Evolutionary conservation across 2,797 vertebrate species (phyloP).

Genomic region (Cuniculus paca): DNA sequence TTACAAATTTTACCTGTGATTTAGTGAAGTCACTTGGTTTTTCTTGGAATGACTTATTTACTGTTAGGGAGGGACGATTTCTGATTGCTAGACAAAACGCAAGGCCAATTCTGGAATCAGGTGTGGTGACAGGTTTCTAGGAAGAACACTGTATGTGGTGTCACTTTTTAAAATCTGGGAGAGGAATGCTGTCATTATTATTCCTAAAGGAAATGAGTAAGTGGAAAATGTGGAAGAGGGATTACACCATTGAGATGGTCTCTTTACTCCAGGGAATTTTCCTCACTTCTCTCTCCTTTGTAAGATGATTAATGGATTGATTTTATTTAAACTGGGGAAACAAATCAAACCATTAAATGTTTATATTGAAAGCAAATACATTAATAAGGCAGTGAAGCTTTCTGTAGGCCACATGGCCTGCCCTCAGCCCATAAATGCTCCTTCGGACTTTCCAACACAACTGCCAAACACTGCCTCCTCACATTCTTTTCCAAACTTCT

Average conservation of each 20-base stretch:
- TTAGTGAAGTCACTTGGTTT: slow-evolving; percentile 35
- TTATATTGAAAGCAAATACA: slow-evolving; percentile 71
- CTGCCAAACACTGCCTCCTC: slow-evolving; percentile 70
- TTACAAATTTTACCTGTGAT: slow-evolving; percentile 47
- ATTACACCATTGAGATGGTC: neutral
- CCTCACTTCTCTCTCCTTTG: slow-evolving; percentile 61
- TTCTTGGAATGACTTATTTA: slow-evolving; percentile 49
- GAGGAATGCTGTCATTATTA: slow-evolving; percentile 56
- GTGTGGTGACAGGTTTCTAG: slow-evolving; percentile 51
- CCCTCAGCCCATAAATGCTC: slow-evolving; percentile 71
- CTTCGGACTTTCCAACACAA: slow-evolving; percentile 76
- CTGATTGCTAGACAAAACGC: neutral
- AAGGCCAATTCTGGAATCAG: slow-evolving; percentile 61
- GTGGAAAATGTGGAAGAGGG: slow-evolving; percentile 35
- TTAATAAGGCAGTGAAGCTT: slow-evolving; percentile 67
- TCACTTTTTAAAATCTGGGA: slow-evolving; percentile 47
- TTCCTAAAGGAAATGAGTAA: slow-evolving; percentile 57
- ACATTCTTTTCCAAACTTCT: slow-evolving; percentile 76
- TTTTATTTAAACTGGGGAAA: slow-evolving; percentile 77
- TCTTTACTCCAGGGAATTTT: slow-evolving; percentile 61
- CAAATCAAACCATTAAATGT: slow-evolving; percentile 71
- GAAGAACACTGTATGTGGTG: neutral
- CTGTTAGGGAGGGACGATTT: neutral
- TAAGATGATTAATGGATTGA: slow-evolving; percentile 61
- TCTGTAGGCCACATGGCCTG: slow-evolving; percentile 53